Evolutionary conservation across 2,888 invertebrate genomes (phyloP), one percentile per base, ranked within the genome.

Genomic region (Phymatocera aterrima): DNA sequence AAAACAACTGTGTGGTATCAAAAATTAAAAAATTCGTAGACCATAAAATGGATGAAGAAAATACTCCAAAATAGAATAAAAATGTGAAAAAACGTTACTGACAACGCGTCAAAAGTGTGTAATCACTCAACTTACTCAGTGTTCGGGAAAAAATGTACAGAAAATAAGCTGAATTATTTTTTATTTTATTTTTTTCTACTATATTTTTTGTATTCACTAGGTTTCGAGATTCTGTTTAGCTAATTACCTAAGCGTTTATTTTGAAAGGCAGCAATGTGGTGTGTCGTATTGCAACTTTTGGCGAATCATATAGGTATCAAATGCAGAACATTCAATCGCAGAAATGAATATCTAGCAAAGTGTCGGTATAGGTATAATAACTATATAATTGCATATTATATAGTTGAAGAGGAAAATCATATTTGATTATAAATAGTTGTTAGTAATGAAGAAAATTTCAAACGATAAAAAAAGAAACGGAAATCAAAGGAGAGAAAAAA

Each of bases 401-500:
- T 24, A 8, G 28, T 28, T 60, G 8, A 21, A 60, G 28, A 18
- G 4, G 24, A 31, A 28, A 43, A 43, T n/a, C n/a, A 2, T 18
- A 21, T 6, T 6, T 57, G 43, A 46, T n/a, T n/a, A 46, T 3
- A 34, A 68, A 28, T 68, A 68, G 15, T 68, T 2, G 24, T 68
- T 68, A 68, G 24, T 68, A 34, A 37, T 37, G 10, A 34, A 15
- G n/a, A 15, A 34, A 34, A 15, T 15, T 6, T 43, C 43, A 10
- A 46, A 15, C 24, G 21, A 46, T 43, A 46, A 18, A 15, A 46
- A 68, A n/a, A 68, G 18, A 46, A 68, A 3, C 46, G 28, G 46
- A 89, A 84, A 82, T 80, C 81, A 80, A 83, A 85, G 81, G 87
- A 83, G 82, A 88, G 88, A 86, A 84, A 83, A 82, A n/a, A n/a